These are phyloP conservation scores for Drosophila nasuta DNA, from an alignment of 1,140 invertebrate genomes.

Conservation along the genomic window DNA sequence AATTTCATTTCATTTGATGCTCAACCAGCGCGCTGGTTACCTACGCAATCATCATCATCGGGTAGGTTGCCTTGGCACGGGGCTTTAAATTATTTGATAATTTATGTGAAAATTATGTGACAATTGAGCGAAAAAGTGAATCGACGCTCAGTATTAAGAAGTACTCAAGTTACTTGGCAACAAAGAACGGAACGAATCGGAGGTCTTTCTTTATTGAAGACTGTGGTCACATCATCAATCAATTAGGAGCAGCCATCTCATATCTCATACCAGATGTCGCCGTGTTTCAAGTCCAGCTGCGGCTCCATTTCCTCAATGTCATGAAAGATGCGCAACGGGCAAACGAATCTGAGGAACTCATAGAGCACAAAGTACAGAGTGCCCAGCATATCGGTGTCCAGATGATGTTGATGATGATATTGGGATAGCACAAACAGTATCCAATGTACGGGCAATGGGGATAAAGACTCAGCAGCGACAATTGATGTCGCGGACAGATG, in stretches of 20 bases:
- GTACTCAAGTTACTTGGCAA: constrained; percentile 38
- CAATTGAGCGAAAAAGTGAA: constrained; percentile 63
- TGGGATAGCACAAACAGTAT: constrained; percentile 19
- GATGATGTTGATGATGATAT: neutral
- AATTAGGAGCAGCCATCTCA: constrained; percentile 65
- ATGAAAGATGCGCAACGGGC: constrained; percentile 55
- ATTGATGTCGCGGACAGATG: constrained; percentile 41
- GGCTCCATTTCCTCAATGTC: constrained; percentile 56
- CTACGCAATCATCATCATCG: constrained; percentile 42
- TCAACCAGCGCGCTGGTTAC: constrained; percentile 50
- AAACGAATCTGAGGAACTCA: constrained; percentile 56
- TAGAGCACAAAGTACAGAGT: constrained; percentile 53
- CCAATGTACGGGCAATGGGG: constrained; percentile 30
- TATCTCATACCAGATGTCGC: constrained; percentile 47
- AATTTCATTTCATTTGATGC: constrained; percentile 72
- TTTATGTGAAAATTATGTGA: constrained; percentile 81
- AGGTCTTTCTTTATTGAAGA: constrained; percentile 51
- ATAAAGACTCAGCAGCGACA: constrained; percentile 20
- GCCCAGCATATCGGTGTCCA: constrained; percentile 45
- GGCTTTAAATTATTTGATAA: constrained; percentile 79
- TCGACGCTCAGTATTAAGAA: constrained; percentile 14
- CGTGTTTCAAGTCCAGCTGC: constrained; percentile 7
- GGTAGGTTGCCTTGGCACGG: constrained; percentile 46
- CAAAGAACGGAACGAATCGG: neutral
- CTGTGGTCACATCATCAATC: constrained; percentile 63